Conservation (phyloP, 2,888 invertebrate genomes). For the Helicoverpa assulta region DNA sequence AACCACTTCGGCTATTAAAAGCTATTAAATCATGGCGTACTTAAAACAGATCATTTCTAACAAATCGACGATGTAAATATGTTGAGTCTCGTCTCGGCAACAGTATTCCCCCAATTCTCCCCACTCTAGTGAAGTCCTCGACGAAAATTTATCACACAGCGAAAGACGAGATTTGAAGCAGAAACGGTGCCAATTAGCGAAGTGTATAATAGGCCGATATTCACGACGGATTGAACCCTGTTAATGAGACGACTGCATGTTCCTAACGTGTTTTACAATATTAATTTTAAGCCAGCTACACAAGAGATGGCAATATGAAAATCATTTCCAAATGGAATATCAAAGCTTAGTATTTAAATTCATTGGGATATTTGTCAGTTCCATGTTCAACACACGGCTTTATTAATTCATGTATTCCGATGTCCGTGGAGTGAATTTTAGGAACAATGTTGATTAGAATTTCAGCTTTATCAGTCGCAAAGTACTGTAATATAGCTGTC, state of each 20-base stretch:
- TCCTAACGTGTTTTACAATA: constrained; percentile 69
- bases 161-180: constrained; percentile 62
- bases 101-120: constrained; percentile 2
- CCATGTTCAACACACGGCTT: constrained; percentile 29
- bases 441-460: constrained; percentile 35
- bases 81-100: constrained; percentile 25
- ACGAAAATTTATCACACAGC: constrained; percentile 53
- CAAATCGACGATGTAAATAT: constrained; percentile 28
- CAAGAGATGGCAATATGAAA: constrained; percentile 34
- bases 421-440: constrained; percentile 45
- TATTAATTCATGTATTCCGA: constrained; percentile 51
- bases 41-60: constrained; percentile 25
- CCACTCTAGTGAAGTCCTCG: constrained; percentile 35
- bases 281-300: constrained; percentile 68
- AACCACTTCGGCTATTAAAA: constrained; percentile 36
- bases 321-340: constrained; percentile 49
- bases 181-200: constrained; percentile 80
- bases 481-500: constrained; percentile 15
- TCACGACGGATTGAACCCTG: constrained; percentile 73
- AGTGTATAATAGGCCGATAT: constrained; percentile 73
- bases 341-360: constrained; percentile 35
- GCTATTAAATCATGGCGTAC: constrained; percentile 27
- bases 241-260: constrained; percentile 72
- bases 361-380: constrained; percentile 33
- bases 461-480: constrained; percentile 24